Evolutionary conservation across 2,888 invertebrate species (phyloP), one percentile per base, ranked within the genome.

Genomic region (Ectropis crepuscularia): DNA sequence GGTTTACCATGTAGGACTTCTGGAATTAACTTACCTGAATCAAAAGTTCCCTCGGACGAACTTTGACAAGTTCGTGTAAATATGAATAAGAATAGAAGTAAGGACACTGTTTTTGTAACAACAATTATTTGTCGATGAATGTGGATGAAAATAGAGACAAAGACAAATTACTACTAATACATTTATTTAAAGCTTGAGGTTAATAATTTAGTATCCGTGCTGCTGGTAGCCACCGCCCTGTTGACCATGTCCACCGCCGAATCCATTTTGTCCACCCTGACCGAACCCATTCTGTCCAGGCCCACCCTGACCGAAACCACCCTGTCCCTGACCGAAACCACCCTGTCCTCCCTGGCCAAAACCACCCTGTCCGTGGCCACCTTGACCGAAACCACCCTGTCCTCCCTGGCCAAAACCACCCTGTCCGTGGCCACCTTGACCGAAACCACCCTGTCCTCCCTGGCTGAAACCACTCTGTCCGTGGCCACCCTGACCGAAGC

Each of bases 261-360:
- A 60, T 4, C 64, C 57, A 38, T 71, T 68, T 9, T 67, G 64
- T 4, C 71, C 68, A 28, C 68, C 63, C 10, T 41, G 41, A 41
- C 16, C 28, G 8, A 48, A 48, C 6, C 48, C 48, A 4, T n/a
- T 6, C n/a, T 49, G 48, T 0, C 48, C 48, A 5, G 16, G 16
- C 16, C 48, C 48, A 28, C 16, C 16, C 16, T 28, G 16, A 4
- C 47, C 48, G 36, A 48, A 48, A 36, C 48, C 48, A 4, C 37
- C n/a, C n/a, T 49, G 48, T 0, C 48, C 48, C 2, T 28, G 16
- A 28, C 48, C 48, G n/a, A 37, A 37, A n/a, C 48, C 36, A 10
- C 48, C 48, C 16, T 69, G 69, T 9, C 61, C 60, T 28, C 63
- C 51, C 12, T 45, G 49, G 37, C 49, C 57, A 6, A 49, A 57